These are phyloP conservation scores for Cydia splendana DNA, from an alignment of 1,140 invertebrate genomes.

Conservation along the genomic window DNA sequence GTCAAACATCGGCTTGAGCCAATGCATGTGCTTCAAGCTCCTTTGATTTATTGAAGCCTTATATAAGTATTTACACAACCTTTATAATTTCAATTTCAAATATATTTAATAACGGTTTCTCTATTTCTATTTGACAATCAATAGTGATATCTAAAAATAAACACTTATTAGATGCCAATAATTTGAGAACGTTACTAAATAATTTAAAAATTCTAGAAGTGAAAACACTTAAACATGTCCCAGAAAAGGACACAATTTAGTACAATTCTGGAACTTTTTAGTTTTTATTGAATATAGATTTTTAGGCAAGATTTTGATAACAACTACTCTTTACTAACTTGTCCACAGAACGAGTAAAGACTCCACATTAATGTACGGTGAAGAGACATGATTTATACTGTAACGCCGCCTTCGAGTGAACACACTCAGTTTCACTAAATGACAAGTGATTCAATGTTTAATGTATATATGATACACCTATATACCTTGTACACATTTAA, in stretches of 20 bases:
- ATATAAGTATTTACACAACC: slow-evolving; percentile 19
- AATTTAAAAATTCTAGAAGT: not conserved
- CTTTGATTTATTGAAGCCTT: not conserved
- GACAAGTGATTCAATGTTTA: not conserved
- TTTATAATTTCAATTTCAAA: slow-evolving; percentile 4
- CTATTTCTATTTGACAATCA: not conserved
- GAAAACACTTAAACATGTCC: not conserved
- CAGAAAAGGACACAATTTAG: not conserved
- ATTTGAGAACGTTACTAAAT: not conserved
- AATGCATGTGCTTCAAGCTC: not conserved
- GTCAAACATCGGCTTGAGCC: not conserved
- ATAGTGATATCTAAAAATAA: not conserved
- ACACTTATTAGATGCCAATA: not conserved
- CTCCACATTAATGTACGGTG: not conserved
- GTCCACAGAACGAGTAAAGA: not conserved
- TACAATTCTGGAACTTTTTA: not conserved
- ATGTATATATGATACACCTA: not conserved
- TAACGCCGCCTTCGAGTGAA: not conserved
- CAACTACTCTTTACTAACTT: not conserved
- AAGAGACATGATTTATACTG: not conserved
- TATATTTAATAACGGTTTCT: not conserved
- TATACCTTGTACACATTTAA: slow-evolving; percentile 7
- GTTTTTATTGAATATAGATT: no score
- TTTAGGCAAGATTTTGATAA: no score
- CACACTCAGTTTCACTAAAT: not conserved